Percentiles rank a stretch among this genome's conserved stretches.
phyloP scores from a whole-genome alignment of 2,113 vertebrate species.

The Triplophysa siluroides region DNA sequence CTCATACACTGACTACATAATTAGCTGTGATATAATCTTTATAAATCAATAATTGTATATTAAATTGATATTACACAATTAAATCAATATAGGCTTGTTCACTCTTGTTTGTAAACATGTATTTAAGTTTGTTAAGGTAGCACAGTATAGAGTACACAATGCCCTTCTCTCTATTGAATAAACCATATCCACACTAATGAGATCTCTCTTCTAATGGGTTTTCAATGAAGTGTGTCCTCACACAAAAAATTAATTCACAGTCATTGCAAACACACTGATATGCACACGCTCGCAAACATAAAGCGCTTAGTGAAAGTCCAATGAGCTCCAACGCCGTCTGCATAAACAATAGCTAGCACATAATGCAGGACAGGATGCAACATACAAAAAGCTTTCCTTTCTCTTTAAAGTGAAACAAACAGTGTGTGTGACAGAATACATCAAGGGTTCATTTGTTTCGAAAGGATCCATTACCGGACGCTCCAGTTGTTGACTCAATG shows the following conservation, averaged over 20 bases:
- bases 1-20: background rate
- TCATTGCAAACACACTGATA: background rate
- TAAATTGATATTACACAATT: conserved; percentile 13
- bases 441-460: conserved; percentile 32
- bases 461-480: conserved; percentile 7
- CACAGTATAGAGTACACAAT: conserved; percentile 38
- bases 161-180: conserved; percentile 37
- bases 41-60: conserved; percentile 23
- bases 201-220: conserved; percentile 43
- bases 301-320: conserved; percentile 53
- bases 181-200: conserved; percentile 47
- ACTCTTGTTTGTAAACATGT: background rate
- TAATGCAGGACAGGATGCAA: conserved; percentile 34
- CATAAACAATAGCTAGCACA: conserved; percentile 25
- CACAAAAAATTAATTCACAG: background rate
- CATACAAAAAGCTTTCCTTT: conserved; percentile 15
- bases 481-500: background rate
- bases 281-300: background rate
- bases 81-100: background rate
- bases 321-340: conserved; percentile 28
- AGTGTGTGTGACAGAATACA: conserved; percentile 16
- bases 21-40: background rate
- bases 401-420: conserved; percentile 19
- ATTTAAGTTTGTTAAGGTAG: conserved; percentile 23
- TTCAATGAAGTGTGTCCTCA: conserved; percentile 35